Evolutionary conservation across 2,797 vertebrate genomes (phyloP), one percentile per base, ranked within the genome.

Genomic region (Rhynchotus rufescens): DNA sequence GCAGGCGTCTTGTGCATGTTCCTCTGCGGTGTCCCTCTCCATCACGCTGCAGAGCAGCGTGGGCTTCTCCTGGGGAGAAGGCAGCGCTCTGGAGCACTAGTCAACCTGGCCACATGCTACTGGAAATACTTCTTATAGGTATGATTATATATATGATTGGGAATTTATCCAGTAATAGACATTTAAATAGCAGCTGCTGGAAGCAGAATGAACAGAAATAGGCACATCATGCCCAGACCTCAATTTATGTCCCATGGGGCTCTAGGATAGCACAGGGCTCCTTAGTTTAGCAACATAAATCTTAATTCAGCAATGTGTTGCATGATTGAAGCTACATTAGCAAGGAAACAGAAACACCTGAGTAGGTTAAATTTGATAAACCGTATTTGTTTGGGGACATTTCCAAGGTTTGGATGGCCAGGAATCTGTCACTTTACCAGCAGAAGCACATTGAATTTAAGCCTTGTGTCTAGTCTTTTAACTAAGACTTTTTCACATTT

Each of bases 101-200:
- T 91, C 95, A 96, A 88, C 97, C 89, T 69, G 32, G 76, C 49
- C 75, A 73, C 90, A 93, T 92, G 94, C 89, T 95, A 17, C 84
- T 68, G 69, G 78, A 94, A 96, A 93, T 94, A 97, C 90, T 94
- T 96, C 83, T 93, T 92, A 86, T 79, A 86, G 94, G 84, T 92
- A 36, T 36, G 36, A 36, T 36, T 36, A 36, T 36, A 36, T 36
- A 36, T 86, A 86, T 77, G 56, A 96, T 86, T 93, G 61, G 72
- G 94, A 96, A 97, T 97, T 91, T 97, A 96, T 92, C 93, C 90
- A 95, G 94, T 59, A 78, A 94, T 97, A 94, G 97, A 49, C 92
- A 96, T 97, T 96, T 96, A 97, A 97, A 97, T 95, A 93, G 74
- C 80, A 95, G 60, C 88, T 94, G 51, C 88, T 88, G 36, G 89